phyloP scores from a whole-genome alignment of 2,797 vertebrate genomes.

The Avahi laniger region DNA sequence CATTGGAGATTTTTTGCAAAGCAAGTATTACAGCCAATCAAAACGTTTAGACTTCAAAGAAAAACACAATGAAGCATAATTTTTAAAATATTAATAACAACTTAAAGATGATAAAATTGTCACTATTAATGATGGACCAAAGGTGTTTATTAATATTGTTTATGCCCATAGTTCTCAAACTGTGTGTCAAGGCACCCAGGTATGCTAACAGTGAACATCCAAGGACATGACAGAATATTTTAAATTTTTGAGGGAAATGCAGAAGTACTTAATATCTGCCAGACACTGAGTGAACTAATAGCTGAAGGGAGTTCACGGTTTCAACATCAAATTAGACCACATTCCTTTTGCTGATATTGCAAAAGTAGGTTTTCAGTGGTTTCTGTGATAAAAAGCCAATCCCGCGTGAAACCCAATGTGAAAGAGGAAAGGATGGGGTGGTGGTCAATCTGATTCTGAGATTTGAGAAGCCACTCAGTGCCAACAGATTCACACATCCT shows the following conservation, averaged over 20 bases:
- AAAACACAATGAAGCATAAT: not conserved
- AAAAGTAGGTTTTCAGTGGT: not conserved
- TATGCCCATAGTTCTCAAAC: not conserved
- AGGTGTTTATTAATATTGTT: not conserved
- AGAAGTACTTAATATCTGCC: not conserved
- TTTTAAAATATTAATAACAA: conserved; percentile 13
- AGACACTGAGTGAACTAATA: not conserved
- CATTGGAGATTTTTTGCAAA: not conserved
- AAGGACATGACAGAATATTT: not conserved
- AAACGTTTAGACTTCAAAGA: conserved; percentile 3
- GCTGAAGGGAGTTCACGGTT: not conserved
- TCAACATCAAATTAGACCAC: not conserved
- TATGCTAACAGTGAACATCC: not conserved
- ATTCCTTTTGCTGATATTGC: not conserved
- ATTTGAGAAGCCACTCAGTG: not conserved
- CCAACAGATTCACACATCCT: not conserved
- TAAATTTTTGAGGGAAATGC: not conserved
- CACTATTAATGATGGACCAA: not conserved
- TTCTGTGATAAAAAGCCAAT: conserved; percentile 4
- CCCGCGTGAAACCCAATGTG: not conserved
- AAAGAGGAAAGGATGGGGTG: not conserved
- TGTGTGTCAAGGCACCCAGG: not conserved
- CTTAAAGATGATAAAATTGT: not conserved
- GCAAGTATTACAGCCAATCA: not conserved
- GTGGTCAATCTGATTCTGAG: not conserved